Evolutionary conservation across 2,888 invertebrate genomes (phyloP).

Genomic region (Acrobasis suavella): DNA sequence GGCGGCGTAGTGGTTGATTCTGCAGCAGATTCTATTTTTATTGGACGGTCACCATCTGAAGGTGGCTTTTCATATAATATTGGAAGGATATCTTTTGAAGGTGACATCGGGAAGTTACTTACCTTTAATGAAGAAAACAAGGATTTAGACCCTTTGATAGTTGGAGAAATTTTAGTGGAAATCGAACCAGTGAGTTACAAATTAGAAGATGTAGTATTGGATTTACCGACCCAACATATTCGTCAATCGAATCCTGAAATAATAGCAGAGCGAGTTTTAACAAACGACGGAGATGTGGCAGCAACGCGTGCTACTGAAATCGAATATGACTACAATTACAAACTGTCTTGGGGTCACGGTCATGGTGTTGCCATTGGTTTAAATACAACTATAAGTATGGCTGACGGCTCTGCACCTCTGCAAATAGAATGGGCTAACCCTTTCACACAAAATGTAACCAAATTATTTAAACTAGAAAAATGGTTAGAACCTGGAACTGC

Average conservation of each 20-base stretch:
- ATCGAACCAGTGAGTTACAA: conserved; percentile 91
- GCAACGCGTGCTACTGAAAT: conserved; percentile 88
- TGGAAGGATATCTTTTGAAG: conserved; percentile 86
- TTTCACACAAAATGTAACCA: conserved; percentile 78
- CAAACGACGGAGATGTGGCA: conserved; percentile 80
- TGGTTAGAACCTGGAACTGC: conserved; percentile 90
- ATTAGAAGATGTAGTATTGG: conserved; percentile 85
- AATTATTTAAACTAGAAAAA: conserved; percentile 83
- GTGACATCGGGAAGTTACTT: conserved; percentile 86
- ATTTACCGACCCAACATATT: conserved; percentile 76
- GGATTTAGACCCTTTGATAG: conserved; percentile 74
- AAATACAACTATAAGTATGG: conserved; percentile 84
- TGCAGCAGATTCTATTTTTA: conserved; percentile 62
- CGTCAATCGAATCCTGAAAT: conserved; percentile 74
- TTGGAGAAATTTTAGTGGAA: conserved; percentile 90
- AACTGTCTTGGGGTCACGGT: conserved; percentile 90
- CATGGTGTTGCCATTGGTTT: conserved; percentile 88
- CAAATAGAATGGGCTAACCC: conserved; percentile 88
- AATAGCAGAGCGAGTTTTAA: conserved; percentile 76
- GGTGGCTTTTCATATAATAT: conserved; percentile 81
- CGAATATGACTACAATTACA: conserved; percentile 86
- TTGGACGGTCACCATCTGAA: conserved; percentile 63
- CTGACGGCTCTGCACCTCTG: conserved; percentile 80
- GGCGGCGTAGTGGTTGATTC: conserved; percentile 86
- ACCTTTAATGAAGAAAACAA: conserved; percentile 85